Evolutionary conservation across 2,888 invertebrate genomes (phyloP).

Genomic region (Drosophila robusta): DNA sequence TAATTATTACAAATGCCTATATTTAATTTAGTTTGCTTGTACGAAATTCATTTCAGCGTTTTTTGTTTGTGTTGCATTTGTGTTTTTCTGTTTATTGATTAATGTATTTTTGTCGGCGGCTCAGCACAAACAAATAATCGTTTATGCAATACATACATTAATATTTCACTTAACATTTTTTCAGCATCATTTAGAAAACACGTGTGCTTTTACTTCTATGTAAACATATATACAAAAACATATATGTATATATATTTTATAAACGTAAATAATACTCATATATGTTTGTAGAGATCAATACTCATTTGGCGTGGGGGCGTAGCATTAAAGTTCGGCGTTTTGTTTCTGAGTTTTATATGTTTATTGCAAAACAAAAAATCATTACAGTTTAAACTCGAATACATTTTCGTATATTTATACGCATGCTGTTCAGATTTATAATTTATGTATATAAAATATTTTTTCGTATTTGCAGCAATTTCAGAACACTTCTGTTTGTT

Average conservation of each 20-base stretch:
- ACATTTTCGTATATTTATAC: constrained; percentile 17
- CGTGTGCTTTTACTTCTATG: constrained; percentile 19
- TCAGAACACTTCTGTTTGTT: constrained; percentile 38
- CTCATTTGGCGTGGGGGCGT: constrained; percentile 18
- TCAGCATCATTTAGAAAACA: constrained; percentile 20
- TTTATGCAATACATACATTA: constrained; percentile 58
- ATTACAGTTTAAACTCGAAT: constrained; percentile 27
- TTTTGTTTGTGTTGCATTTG: constrained; percentile 1
- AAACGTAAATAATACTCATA: constrained; percentile 10
- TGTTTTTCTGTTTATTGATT: constrained; percentile 59
- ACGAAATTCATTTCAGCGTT: constrained; percentile 19
- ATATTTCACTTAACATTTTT: constrained; percentile 52
- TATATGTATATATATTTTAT: not conserved
- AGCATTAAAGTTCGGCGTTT: constrained; percentile 25
- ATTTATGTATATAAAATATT: constrained; percentile 23
- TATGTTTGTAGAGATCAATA: constrained; percentile 4
- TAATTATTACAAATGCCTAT: constrained; percentile 69
- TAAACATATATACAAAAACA: not conserved
- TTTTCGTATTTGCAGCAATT: constrained; percentile 40
- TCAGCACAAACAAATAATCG: constrained; percentile 61
- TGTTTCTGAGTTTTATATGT: constrained; percentile 4
- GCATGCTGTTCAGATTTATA: constrained; percentile 35
- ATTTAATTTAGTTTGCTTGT: constrained; percentile 60
- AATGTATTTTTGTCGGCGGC: constrained; percentile 42
- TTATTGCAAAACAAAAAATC: constrained; percentile 17